Percentiles rank a stretch among this genome's conserved stretches.
Conservation (phyloP, 2,113 vertebrate genomes). For the Zosterops borbonicus region DNA sequence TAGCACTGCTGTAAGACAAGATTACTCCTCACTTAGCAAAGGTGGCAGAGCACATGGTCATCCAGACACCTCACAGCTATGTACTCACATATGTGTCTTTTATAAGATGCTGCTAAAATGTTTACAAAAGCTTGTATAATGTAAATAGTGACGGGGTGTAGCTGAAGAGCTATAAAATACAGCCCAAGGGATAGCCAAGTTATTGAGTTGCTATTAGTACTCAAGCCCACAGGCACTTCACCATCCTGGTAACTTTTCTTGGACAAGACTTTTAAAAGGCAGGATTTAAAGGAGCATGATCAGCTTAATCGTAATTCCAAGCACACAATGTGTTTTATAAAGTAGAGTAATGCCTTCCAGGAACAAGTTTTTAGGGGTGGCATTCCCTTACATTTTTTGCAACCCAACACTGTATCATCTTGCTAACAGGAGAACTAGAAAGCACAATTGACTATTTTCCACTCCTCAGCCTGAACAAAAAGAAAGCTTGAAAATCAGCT, state of each 20-base stretch:
- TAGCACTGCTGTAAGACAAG: background rate
- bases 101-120: slow-evolving; percentile 59
- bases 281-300: slow-evolving; percentile 43
- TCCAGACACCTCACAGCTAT: slow-evolving; percentile 3
- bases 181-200: slow-evolving; percentile 47
- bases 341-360: slow-evolving; percentile 47
- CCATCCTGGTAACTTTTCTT: slow-evolving; percentile 53
- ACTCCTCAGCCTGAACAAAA: background rate
- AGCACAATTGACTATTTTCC: background rate
- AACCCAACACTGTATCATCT: slow-evolving; percentile 28
- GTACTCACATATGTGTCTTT: slow-evolving; percentile 8
- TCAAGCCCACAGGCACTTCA: slow-evolving; percentile 54
- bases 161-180: slow-evolving; percentile 55
- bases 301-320: slow-evolving; percentile 43
- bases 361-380: slow-evolving; percentile 22
- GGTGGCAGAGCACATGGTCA: background rate
- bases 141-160: slow-evolving; percentile 25
- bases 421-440: slow-evolving; percentile 7
- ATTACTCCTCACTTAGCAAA: background rate
- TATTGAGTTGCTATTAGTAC: slow-evolving; percentile 59
- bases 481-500: slow-evolving; percentile 4
- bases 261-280: slow-evolving; percentile 51
- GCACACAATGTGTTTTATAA: slow-evolving; percentile 38
- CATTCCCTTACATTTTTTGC: slow-evolving; percentile 4
- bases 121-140: slow-evolving; percentile 63